Evolutionary conservation across 2,113 vertebrate species (phyloP).

Genomic region (Pterocles gutturalis): DNA sequence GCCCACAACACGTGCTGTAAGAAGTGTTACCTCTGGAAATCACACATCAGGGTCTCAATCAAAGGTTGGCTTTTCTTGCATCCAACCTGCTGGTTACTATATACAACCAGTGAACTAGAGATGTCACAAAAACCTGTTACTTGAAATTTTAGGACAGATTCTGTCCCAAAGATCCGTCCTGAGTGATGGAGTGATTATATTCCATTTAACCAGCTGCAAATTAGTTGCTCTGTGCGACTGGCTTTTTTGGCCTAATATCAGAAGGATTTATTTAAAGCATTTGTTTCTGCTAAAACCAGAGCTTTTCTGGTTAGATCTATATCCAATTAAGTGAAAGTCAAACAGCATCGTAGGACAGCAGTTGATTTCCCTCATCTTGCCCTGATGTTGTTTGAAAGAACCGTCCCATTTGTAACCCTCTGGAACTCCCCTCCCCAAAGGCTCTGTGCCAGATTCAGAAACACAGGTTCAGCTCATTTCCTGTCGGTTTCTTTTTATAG

Average conservation of each 20-base stretch:
- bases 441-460: background rate
- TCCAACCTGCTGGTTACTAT: background rate
- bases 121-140: background rate
- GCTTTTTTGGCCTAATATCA: background rate
- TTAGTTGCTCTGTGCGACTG: background rate
- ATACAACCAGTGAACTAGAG: background rate
- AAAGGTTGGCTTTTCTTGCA: background rate
- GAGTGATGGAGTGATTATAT: background rate
- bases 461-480: background rate
- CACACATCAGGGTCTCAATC: background rate
- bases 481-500: background rate
- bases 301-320: background rate
- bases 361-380: background rate
- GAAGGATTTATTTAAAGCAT: background rate
- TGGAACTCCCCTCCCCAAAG: background rate
- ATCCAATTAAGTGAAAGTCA: background rate
- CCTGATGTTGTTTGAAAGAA: background rate
- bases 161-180: background rate
- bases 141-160: background rate
- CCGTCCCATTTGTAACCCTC: background rate
- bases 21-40: background rate
- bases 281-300: background rate
- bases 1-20: rapidly evolving
- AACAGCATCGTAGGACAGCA: background rate
- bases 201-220: background rate